Conservation (phyloP, 2,888 invertebrate species). For the Polymixis flavicincta region DNA sequence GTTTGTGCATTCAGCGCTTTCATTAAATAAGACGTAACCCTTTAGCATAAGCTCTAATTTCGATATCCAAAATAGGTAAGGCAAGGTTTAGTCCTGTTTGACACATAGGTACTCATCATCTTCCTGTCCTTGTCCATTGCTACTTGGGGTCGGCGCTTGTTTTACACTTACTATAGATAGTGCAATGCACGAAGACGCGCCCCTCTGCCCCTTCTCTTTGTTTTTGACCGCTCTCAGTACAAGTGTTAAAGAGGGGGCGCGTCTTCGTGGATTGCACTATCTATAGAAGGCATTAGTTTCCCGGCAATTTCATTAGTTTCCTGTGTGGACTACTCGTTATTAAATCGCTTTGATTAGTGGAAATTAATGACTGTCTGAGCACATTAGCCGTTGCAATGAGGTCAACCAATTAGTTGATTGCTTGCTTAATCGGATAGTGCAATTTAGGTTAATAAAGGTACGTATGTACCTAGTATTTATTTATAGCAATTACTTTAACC, state of each 20-base stretch:
- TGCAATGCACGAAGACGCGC: too few species aligned
- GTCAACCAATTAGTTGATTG: constrained; percentile 62
- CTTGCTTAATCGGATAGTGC: constrained; percentile 48
- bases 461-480: too few species aligned
- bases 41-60: background rate
- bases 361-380: constrained; percentile 26
- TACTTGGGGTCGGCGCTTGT: background rate
- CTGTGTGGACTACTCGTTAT: constrained; percentile 33
- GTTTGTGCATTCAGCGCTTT: background rate
- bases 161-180: background rate
- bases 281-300: background rate
- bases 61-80: background rate
- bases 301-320: constrained; percentile 21
- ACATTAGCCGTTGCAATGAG: constrained; percentile 34
- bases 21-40: background rate
- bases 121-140: background rate
- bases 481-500: constrained; percentile 1
- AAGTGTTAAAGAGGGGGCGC: too few species aligned
- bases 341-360: constrained; percentile 42
- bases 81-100: background rate
- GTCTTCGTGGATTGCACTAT: too few species aligned
- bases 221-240: too few species aligned
- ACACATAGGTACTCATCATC: background rate
- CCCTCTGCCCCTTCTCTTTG: too few species aligned
- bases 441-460: constrained; percentile 35